Evolutionary conservation across 1,140 invertebrate genomes (phyloP).

Genomic region (Hyles vespertilio): DNA sequence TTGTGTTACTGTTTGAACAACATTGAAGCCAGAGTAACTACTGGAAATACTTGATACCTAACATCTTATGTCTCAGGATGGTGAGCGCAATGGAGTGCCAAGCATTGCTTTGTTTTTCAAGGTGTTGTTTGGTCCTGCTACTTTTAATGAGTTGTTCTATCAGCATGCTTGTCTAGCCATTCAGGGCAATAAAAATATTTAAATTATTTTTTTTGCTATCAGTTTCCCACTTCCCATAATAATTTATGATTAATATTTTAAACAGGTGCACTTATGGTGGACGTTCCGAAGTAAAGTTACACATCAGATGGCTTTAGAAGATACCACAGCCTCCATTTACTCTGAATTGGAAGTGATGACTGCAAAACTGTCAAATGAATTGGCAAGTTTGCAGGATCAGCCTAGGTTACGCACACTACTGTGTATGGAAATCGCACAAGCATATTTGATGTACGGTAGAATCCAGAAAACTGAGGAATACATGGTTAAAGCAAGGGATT

Average conservation of each 20-base stretch:
- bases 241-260: neutral
- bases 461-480: slow-evolving; percentile 81
- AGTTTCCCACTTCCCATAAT: neutral
- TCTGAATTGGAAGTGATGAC: slow-evolving; percentile 78
- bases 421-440: slow-evolving; percentile 84
- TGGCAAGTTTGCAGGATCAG: slow-evolving; percentile 56
- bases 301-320: slow-evolving; percentile 85
- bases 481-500: slow-evolving; percentile 78
- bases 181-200: neutral
- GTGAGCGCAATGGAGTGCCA: no score
- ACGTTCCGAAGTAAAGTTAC: slow-evolving; percentile 81
- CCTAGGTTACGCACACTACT: slow-evolving; percentile 79
- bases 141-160: no score
- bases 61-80: no score
- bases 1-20: neutral
- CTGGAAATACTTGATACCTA: no score
- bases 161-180: no score
- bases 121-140: no score
- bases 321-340: slow-evolving; percentile 80
- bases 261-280: slow-evolving; percentile 82
- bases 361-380: slow-evolving; percentile 69
- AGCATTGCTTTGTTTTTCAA: no score
- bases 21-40: neutral
- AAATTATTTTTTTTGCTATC: neutral
- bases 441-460: slow-evolving; percentile 85